phyloP scores from a whole-genome alignment of 2,888 invertebrate genomes.

The Hydriomena furcata region DNA sequence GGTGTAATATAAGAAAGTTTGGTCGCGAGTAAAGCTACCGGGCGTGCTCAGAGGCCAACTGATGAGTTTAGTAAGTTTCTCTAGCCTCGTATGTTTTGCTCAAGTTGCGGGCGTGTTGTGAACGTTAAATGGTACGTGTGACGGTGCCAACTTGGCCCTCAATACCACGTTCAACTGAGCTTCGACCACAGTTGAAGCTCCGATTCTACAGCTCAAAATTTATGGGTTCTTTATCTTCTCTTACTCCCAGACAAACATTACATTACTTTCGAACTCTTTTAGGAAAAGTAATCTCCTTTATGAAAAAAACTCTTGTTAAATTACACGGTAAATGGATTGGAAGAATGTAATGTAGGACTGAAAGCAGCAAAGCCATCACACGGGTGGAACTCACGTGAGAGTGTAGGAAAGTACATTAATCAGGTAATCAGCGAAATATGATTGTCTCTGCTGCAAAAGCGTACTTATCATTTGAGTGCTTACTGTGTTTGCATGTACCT shows the following conservation, averaged over 20 bases:
- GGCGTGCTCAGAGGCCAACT: conserved; percentile 63
- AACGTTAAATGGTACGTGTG: conserved; percentile 52
- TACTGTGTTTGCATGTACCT: neutral
- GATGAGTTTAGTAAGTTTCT: conserved; percentile 77
- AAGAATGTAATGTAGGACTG: neutral
- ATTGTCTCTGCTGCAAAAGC: too few species aligned
- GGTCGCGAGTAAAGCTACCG: conserved; percentile 57
- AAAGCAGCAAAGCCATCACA: conserved; percentile 3
- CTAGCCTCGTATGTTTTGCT: conserved; percentile 57
- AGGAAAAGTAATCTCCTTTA: too few species aligned
- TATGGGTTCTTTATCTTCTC: neutral
- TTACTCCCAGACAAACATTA: too few species aligned
- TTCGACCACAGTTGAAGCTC: conserved; percentile 3
- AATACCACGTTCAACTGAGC: conserved; percentile 26
- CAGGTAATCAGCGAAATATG: too few species aligned
- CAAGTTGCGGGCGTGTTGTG: conserved; percentile 54
- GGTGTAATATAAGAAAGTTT: conserved; percentile 69
- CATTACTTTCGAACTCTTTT: too few species aligned
- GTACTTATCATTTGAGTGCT: too few species aligned
- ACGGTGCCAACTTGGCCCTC: conserved; percentile 30
- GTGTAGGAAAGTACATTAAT: too few species aligned
- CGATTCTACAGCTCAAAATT: conserved; percentile 1
- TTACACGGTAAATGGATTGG: conserved; percentile 8
- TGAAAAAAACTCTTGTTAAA: too few species aligned
- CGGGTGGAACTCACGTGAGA: neutral